Evolutionary conservation across 2,113 vertebrate species (phyloP).

Genomic region (Piprites chloris): DNA sequence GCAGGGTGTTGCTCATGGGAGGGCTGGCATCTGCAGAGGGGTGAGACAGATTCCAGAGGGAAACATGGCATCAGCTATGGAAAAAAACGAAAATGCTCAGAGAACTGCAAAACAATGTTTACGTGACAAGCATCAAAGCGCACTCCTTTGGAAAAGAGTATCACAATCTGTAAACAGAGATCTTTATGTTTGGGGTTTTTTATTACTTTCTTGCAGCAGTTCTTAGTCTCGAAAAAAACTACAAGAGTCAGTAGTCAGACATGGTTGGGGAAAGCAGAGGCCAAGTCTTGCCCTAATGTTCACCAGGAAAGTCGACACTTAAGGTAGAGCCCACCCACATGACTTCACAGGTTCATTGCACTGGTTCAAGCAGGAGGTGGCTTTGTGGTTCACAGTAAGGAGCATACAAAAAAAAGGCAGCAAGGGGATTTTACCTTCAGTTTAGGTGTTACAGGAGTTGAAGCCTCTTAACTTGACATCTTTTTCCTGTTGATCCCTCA

Average conservation of each 20-base stretch:
- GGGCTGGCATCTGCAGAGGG: not conserved
- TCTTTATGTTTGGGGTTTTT: not conserved
- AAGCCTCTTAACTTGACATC: not conserved
- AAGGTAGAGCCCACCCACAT: not conserved
- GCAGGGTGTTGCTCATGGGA: not conserved
- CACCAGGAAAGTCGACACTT: not conserved
- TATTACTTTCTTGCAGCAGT: not conserved
- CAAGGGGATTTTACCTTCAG: slow-evolving; percentile 3
- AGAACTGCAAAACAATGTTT: not conserved
- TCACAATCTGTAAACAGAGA: not conserved
- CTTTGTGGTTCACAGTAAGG: not conserved
- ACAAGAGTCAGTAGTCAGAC: not conserved
- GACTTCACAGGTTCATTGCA: not conserved
- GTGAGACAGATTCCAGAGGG: not conserved
- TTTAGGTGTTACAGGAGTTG: not conserved
- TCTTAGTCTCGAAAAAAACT: not conserved
- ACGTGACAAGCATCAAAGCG: not conserved
- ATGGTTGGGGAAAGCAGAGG: not conserved
- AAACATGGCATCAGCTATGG: not conserved
- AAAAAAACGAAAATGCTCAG: not conserved
- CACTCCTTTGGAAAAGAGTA: not conserved
- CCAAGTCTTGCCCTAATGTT: not conserved
- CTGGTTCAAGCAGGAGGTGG: not conserved
- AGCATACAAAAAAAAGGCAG: not conserved
- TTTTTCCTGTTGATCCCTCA: not conserved